Percentiles rank a stretch among this genome's conserved stretches.
Evolutionary conservation across 2,888 invertebrate genomes (phyloP).

Genomic region (Scaptomyza cyrtandrae): DNA sequence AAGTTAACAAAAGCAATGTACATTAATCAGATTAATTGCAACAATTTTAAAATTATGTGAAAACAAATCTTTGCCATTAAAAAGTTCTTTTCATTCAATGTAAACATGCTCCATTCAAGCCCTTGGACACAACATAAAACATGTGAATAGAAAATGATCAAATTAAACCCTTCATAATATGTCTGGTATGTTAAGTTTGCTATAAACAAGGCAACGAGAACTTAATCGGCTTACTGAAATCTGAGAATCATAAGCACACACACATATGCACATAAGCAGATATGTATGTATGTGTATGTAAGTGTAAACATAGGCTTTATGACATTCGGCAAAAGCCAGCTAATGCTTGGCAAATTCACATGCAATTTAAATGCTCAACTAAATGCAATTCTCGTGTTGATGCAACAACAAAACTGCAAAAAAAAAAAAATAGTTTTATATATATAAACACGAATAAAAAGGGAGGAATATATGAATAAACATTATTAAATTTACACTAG

Average conservation of each 20-base stretch:
- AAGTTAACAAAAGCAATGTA: not conserved
- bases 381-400: constrained; percentile 26
- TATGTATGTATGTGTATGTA: not conserved
- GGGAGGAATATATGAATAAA: constrained; percentile 1
- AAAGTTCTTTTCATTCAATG: not conserved
- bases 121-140: not conserved
- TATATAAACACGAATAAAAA: constrained; percentile 2
- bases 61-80: not conserved
- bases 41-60: not conserved
- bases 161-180: not conserved
- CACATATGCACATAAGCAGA: not conserved
- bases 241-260: not conserved
- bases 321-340: not conserved
- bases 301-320: constrained; percentile 20
- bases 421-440: constrained; percentile 9
- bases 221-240: constrained; percentile 43
- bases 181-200: not conserved
- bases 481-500: constrained; percentile 44
- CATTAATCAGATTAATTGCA: not conserved
- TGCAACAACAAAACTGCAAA: not conserved
- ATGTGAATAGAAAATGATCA: constrained; percentile 3
- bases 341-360: constrained; percentile 35
- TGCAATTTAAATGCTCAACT: constrained; percentile 32
- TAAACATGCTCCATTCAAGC: not conserved
- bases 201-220: not conserved